Evolutionary conservation across 2,797 vertebrate species (phyloP).

Genomic region (Merluccius polli): DNA sequence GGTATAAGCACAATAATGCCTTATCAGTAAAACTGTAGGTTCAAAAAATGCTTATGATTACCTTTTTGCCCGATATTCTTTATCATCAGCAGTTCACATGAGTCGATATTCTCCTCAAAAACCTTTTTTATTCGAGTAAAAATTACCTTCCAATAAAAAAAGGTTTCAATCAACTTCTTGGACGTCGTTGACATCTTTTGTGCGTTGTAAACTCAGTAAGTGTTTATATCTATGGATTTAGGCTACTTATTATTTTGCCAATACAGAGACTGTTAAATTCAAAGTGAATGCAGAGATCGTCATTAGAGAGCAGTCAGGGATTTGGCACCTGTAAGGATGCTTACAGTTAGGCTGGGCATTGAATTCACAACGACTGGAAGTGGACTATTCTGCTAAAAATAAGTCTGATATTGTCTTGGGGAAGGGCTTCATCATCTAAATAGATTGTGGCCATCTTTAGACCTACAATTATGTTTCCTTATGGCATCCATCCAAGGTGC

Average conservation of each 20-base stretch:
- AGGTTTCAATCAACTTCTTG: not conserved
- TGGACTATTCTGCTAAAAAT: not conserved
- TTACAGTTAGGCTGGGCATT: not conserved
- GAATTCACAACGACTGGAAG: not conserved
- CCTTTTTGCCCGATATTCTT: not conserved
- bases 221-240: not conserved
- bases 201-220: not conserved
- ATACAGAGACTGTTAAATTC: not conserved
- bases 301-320: not conserved
- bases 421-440: not conserved
- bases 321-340: not conserved
- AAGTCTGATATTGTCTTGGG: not conserved
- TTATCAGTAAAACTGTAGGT: not conserved
- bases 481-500: not conserved
- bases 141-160: not conserved
- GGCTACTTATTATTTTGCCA: not conserved
- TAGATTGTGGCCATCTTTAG: constrained; percentile 2
- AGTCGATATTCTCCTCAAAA: not conserved
- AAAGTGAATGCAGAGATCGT: not conserved
- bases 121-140: not conserved
- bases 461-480: not conserved
- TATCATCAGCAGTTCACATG: not conserved
- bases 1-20: not conserved
- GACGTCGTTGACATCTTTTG: not conserved
- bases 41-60: not conserved